Base-by-base conservation (phyloP, 2,113 vertebrate genomes). In the Archocentrus centrarchus region DNA sequence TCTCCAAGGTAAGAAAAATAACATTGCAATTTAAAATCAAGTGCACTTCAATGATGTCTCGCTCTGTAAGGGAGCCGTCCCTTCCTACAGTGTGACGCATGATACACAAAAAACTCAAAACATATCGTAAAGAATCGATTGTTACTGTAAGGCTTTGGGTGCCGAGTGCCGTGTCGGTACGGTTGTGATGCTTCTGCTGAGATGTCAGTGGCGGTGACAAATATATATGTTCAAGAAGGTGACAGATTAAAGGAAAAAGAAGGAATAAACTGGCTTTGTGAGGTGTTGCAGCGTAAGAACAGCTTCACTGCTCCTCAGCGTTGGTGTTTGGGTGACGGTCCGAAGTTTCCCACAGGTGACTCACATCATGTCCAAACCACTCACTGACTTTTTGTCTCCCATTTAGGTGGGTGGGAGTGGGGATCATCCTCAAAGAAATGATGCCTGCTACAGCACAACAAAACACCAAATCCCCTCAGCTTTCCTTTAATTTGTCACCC, bases 71-170 rank as follows among this genome's bases (percentile, higher is more conserved):
- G 92, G 88, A 86, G 88, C 78, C 8, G 58, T 76, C 89, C 82
- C 87, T 85, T 88, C 90, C 87, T 78, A 32, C 91, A 39, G 81
- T 39, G 90, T 93, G 93, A 95, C 90, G 94, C 94, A 91, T 94
- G 70, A 86, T 60, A 92, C 88, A 89, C 91, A 73, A 94, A 91
- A 73, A 94, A 92, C 93, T 89, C 22, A 90, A 93, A 93, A 90
- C 90, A 77, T 13, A 84, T 80, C 86, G 27, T 6, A 73, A 90
- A 89, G 70, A 89, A 70, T 89, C 88, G 1, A 82, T 93, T 75
- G 83, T 86, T 77, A 64, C 92, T 92, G 92, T 96, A 96, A 96
- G 96, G 96, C 95, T 95, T 96, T 76, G 90, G 95, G 95, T 95
- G 93, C 75, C 75, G 92, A 90, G 88, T 92, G 92, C 85, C 80